phyloP scores from a whole-genome alignment of 64 coral and sea anemone species.

The Porites australiensis region DNA sequence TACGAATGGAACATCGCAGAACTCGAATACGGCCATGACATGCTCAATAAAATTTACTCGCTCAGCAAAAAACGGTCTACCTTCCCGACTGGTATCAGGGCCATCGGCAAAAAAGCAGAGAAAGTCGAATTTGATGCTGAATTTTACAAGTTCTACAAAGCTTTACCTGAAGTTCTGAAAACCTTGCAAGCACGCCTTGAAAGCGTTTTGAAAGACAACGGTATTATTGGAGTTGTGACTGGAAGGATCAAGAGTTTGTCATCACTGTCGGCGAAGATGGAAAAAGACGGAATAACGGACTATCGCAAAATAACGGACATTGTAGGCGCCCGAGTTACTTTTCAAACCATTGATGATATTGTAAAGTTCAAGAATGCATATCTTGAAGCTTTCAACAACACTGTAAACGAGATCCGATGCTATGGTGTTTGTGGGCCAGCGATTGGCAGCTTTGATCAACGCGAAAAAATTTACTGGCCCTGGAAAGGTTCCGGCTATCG shows the following conservation, averaged over 20 bases:
- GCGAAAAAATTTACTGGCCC: slow-evolving; percentile 40
- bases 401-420: slow-evolving; percentile 25
- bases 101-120: neutral
- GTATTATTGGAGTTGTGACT: no score
- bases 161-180: slow-evolving; percentile 9
- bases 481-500: slow-evolving; percentile 47
- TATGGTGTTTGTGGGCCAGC: slow-evolving; percentile 49
- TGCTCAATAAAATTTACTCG: neutral
- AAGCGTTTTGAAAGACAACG: no score
- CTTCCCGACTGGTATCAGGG: no score
- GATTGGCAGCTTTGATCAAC: neutral
- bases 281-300: no score
- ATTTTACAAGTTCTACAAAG: neutral
- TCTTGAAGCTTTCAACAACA: neutral
- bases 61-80: neutral
- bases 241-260: no score
- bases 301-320: no score
- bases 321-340: slow-evolving; percentile 37
- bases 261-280: no score
- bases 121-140: neutral
- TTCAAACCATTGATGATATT: slow-evolving; percentile 26
- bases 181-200: neutral
- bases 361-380: slow-evolving; percentile 10
- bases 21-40: neutral
- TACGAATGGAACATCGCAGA: slow-evolving; percentile 18